Evolutionary conservation across 2,797 vertebrate genomes (phyloP).

Genomic region (Myoxocephalus aenaeus): DNA sequence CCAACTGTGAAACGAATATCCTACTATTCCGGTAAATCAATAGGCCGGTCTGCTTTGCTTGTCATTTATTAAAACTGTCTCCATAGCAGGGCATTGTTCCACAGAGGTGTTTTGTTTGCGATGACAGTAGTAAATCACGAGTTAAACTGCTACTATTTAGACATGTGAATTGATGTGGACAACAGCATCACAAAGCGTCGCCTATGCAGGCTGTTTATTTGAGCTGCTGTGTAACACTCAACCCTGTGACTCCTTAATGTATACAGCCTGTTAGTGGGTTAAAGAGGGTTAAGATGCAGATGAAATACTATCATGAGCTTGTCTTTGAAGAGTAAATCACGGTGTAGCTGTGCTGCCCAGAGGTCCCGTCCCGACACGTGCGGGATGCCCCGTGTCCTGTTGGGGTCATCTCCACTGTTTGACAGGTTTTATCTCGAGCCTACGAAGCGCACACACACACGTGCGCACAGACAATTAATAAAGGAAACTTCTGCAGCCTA

Average conservation of each 20-base stretch:
- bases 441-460: conserved; percentile 31
- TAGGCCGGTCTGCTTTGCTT: not conserved
- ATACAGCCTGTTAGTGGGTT: conserved; percentile 78
- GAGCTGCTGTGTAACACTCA: conserved; percentile 76
- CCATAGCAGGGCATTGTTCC: conserved; percentile 14
- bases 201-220: conserved; percentile 77
- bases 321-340: conserved; percentile 85
- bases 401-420: conserved; percentile 80
- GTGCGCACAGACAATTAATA: conserved; percentile 65
- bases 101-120: conserved; percentile 26
- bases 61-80: conserved; percentile 10
- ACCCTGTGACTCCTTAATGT: conserved; percentile 70
- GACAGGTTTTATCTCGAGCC: conserved; percentile 80
- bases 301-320: conserved; percentile 79
- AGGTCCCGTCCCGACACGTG: conserved; percentile 77
- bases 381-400: conserved; percentile 75
- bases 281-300: conserved; percentile 81
- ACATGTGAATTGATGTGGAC: conserved; percentile 45
- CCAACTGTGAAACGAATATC: not conserved
- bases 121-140: conserved; percentile 53
- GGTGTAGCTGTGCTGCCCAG: conserved; percentile 67
- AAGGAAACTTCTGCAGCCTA: conserved; percentile 80
- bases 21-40: conserved; percentile 12
- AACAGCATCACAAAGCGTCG: conserved; percentile 56
- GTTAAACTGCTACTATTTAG: conserved; percentile 47